Evolutionary conservation across 2,113 vertebrate genomes (phyloP).

Genomic region (Corythornis cristatus): DNA sequence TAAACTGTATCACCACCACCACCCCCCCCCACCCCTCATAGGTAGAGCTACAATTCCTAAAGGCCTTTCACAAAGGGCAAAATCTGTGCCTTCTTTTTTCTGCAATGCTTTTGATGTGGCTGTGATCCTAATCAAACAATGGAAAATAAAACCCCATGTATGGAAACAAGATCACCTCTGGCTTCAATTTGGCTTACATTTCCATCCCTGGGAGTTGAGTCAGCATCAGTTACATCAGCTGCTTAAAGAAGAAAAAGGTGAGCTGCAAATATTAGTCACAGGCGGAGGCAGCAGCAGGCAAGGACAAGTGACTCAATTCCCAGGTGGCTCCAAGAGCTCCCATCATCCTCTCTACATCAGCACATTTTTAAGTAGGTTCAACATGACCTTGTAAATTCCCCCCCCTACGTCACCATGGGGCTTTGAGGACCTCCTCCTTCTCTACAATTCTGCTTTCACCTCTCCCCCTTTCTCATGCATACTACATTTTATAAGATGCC

Average conservation of each 20-base stretch:
- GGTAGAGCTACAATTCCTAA: background rate
- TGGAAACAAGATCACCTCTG: conserved; percentile 46
- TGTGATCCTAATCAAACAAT: conserved; percentile 22
- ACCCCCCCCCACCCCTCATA: accelerated
- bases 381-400: conserved; percentile 38
- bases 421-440: conserved; percentile 1
- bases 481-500: background rate
- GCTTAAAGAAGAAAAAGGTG: conserved; percentile 45
- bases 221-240: conserved; percentile 34
- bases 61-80: background rate
- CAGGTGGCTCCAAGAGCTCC: conserved; percentile 16
- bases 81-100: background rate
- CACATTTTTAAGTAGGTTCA: conserved; percentile 37
- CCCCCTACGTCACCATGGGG: background rate
- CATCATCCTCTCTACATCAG: conserved; percentile 6
- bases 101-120: background rate
- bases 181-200: conserved; percentile 39
- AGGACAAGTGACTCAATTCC: conserved; percentile 59
- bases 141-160: conserved; percentile 21
- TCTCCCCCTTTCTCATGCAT: background rate
- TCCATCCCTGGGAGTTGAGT: conserved; percentile 46
- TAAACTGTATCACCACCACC: background rate
- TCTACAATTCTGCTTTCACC: background rate
- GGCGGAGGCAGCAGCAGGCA: conserved; percentile 14
- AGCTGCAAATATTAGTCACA: conserved; percentile 54